Percentiles rank a stretch among this genome's conserved stretches.
Conservation (phyloP, 2,797 vertebrate genomes). For the Adelosebastes latens region DNA sequence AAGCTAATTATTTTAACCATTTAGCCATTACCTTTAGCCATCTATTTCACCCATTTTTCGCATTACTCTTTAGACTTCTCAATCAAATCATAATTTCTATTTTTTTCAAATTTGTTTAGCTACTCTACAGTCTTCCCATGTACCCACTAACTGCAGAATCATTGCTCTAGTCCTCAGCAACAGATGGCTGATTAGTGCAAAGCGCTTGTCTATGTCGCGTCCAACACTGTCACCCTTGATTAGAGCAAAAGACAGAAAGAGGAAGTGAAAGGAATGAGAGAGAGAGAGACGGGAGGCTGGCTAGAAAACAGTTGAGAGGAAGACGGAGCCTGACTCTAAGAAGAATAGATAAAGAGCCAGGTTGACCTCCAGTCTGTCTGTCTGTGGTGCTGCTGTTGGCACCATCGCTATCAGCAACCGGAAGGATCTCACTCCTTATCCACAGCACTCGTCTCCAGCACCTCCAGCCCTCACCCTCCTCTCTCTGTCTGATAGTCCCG, state of each 20-base stretch:
- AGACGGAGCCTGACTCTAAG: conserved; percentile 34
- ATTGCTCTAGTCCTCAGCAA: not conserved
- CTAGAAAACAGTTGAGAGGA: conserved; percentile 14
- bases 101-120: not conserved
- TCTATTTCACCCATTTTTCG: too few species aligned
- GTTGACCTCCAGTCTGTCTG: conserved; percentile 66
- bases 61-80: not conserved
- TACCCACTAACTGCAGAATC: not conserved
- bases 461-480: conserved; percentile 52
- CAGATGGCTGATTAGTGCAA: conserved; percentile 9
- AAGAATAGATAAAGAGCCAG: conserved; percentile 57
- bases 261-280: not conserved
- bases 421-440: conserved; percentile 78
- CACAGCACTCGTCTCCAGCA: conserved; percentile 62
- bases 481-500: conserved; percentile 56
- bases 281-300: not conserved
- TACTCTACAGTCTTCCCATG: not conserved
- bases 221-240: conserved; percentile 11
- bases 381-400: conserved; percentile 75
- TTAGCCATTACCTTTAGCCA: too few species aligned
- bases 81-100: not conserved
- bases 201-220: not conserved
- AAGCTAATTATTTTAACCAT: too few species aligned
- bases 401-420: conserved; percentile 78
- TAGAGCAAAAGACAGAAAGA: conserved; percentile 14